These are phyloP conservation scores for Neogobius melanostomus DNA, from an alignment of 2,113 vertebrate species.

Conservation along the genomic window DNA sequence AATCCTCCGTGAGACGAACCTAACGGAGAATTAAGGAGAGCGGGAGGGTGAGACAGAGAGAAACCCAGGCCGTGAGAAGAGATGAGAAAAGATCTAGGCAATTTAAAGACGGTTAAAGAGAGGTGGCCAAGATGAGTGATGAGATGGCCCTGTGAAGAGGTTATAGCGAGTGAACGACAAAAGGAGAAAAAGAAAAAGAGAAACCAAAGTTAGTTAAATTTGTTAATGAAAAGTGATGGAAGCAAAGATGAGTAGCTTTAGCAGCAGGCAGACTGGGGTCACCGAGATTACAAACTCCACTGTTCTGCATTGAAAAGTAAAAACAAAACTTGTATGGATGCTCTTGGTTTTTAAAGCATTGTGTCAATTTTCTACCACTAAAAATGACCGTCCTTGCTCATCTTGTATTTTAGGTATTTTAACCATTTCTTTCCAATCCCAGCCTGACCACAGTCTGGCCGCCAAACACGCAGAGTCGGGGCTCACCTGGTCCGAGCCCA, in stretches of 20 bases:
- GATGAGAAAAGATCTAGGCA: neutral
- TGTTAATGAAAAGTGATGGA: slow-evolving; percentile 16
- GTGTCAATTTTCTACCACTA: too few species aligned
- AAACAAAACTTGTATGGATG: too few species aligned
- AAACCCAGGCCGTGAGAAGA: neutral
- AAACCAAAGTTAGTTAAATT: slow-evolving; percentile 22
- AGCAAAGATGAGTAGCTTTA: slow-evolving; percentile 19
- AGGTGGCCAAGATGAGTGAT: slow-evolving; percentile 28
- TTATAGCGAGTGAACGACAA: slow-evolving; percentile 16
- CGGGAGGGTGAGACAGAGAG: neutral
- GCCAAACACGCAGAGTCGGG: slow-evolving; percentile 45
- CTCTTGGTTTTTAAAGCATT: too few species aligned
- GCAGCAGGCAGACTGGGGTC: slow-evolving; percentile 35
- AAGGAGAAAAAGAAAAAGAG: slow-evolving; percentile 11
- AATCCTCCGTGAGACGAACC: slow-evolving; percentile 88
- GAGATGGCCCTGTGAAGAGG: slow-evolving; percentile 47
- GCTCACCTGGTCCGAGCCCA: slow-evolving; percentile 85
- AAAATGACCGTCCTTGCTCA: too few species aligned
- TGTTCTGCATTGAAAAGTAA: too few species aligned
- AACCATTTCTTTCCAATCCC: slow-evolving; percentile 17
- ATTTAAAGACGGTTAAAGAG: neutral
- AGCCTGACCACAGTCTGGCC: slow-evolving; percentile 35
- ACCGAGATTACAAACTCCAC: neutral
- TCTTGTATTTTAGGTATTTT: neutral
- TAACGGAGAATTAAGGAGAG: slow-evolving; percentile 47